A percentile compares a stretch with the other conserved stretches of the same genome.
phyloP scores from a whole-genome alignment of 2,888 invertebrate genomes.

The Heliconius aoede region DNA sequence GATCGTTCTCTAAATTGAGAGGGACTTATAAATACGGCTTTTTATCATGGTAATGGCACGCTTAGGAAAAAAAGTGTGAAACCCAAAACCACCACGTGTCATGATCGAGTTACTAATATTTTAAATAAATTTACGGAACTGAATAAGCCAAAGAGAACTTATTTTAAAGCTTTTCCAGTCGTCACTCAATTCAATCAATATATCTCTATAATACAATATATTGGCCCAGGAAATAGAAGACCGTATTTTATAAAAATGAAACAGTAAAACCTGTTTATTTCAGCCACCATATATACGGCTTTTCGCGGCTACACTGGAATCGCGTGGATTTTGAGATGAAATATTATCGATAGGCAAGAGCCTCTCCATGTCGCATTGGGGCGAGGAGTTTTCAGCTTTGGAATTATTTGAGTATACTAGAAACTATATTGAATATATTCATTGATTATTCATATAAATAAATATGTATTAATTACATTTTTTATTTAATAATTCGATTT shows the following conservation, averaged over 20 bases:
- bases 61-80: no score
- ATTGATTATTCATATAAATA: neutral
- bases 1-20: no score
- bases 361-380: constrained; percentile 30
- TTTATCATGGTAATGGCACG: no score
- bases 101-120: neutral
- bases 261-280: constrained; percentile 22
- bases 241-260: constrained; percentile 27
- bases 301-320: constrained; percentile 22
- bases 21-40: no score
- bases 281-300: constrained; percentile 27
- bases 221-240: constrained; percentile 7
- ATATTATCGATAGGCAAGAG: constrained; percentile 34
- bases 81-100: no score
- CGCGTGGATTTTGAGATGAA: constrained; percentile 33
- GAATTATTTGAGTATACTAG: constrained; percentile 10
- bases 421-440: constrained; percentile 20
- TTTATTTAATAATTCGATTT: neutral
- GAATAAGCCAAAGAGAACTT: neutral
- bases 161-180: neutral
- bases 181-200: neutral
- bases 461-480: neutral
- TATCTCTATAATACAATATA: constrained; percentile 10
- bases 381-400: constrained; percentile 25
- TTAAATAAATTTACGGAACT: neutral